These are phyloP conservation scores for Rhabdornis inornatus DNA, from an alignment of 2,113 vertebrate species.

Conservation along the genomic window DNA sequence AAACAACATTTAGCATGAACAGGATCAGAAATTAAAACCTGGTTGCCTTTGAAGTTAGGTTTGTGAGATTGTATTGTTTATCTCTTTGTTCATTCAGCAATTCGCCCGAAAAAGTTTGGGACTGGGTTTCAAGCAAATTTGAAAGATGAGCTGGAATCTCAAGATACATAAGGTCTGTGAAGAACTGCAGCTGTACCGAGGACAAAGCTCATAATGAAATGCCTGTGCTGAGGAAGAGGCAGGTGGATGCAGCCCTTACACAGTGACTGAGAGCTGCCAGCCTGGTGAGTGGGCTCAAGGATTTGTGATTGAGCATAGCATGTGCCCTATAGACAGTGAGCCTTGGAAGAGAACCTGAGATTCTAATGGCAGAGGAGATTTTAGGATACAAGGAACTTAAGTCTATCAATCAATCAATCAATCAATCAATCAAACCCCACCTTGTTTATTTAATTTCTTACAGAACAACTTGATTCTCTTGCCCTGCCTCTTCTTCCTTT, in stretches of 20 bases:
- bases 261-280: background rate
- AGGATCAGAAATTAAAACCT: constrained; percentile 41
- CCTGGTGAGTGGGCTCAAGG: background rate
- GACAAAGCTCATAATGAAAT: background rate
- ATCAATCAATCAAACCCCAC: background rate
- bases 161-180: constrained; percentile 29
- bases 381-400: background rate
- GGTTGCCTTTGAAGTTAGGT: background rate
- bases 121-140: constrained; percentile 2
- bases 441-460: background rate
- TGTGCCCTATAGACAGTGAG: background rate
- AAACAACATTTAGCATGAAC: constrained; percentile 22
- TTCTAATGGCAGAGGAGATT: background rate
- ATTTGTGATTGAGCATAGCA: background rate
- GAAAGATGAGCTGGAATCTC: constrained; percentile 42
- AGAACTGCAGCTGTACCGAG: constrained; percentile 31
- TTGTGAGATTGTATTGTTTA: background rate
- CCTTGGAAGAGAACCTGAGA: background rate
- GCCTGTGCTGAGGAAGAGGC: background rate
- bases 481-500: background rate
- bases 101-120: background rate
- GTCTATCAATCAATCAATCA: background rate
- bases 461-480: background rate
- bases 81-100: constrained; percentile 21
- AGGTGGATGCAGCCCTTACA: constrained; percentile 20